Evolutionary conservation across 2,888 invertebrate genomes (phyloP), one percentile per base, ranked within the genome.

Genomic region (Mallateleia sp.): DNA sequence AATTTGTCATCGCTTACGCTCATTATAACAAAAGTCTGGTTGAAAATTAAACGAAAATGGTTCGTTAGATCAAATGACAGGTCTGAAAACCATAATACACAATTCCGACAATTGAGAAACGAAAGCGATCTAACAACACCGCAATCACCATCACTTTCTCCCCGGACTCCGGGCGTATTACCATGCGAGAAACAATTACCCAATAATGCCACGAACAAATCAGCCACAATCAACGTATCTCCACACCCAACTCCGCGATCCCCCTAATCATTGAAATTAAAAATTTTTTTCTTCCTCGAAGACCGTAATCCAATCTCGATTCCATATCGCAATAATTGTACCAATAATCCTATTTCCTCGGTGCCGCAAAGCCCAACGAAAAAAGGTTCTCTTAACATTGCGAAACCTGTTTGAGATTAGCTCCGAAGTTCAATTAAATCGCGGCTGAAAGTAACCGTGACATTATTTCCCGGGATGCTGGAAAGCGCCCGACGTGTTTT

Each of bases 191-290:
- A 75, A 75, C 74, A 74, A 75, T 82, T 82, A 82, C 67, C 64
- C 81, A 82, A 75, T 75, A 75, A 67, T 24, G 24, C 52, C 42
- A 50, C 74, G 45, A 75, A 60, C 60, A 67, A 60, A 82, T 82
- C 67, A 42, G 50, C 6, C 9, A 24, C 24, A 52, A 24, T 20
- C 50, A 50, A n/a, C n/a, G n/a, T n/a, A n/a, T 9, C 58, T 74
- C 58, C 56, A 52, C 64, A 38, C 69, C 45, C 75, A 14, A 24
- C 42, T 20, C 34, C 72, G 38, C 54, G 25, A 60, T 82, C 34
- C 69, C 64, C 60, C 82, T 75, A 75, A 82, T 82, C 71, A 78
- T 84, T 32, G 34, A 28, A 78, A 84, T 84, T 66, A 84, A 71
- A 84, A 74, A 74, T 69, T 77, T 67, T 52, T 77, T 71, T 34